Percentiles rank a stretch among this genome's conserved stretches.
These are phyloP conservation scores for Hypsopygia costalis DNA, from an alignment of 2,888 invertebrate genomes.

Conservation along the genomic window DNA sequence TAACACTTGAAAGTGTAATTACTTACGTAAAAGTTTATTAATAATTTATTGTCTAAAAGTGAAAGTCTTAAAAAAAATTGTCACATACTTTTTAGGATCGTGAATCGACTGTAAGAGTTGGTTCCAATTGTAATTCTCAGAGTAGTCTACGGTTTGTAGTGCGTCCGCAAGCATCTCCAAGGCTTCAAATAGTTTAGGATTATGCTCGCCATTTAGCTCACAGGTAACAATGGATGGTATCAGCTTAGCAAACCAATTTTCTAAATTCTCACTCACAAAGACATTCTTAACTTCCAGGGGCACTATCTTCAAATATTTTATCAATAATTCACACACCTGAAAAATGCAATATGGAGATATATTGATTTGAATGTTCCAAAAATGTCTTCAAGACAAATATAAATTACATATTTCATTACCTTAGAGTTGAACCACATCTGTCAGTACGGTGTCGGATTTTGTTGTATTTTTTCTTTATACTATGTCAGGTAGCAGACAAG, in stretches of 20 bases:
- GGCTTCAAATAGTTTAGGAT: slow-evolving; percentile 31
- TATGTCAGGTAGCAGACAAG: too few relatives aligned
- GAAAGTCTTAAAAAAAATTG: too few relatives aligned
- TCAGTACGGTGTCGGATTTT: too few relatives aligned
- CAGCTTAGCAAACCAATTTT: slow-evolving; percentile 70
- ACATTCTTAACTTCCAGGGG: slow-evolving; percentile 44
- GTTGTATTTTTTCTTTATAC: too few relatives aligned
- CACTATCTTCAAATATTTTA: slow-evolving; percentile 43
- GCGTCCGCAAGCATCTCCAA: slow-evolving; percentile 64
- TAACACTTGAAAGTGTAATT: too few relatives aligned
- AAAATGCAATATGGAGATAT: slow-evolving; percentile 37
- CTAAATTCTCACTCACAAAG: slow-evolving; percentile 56
- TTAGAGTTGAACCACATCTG: too few relatives aligned
- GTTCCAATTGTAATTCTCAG: slow-evolving; percentile 56
- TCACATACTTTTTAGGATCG: slow-evolving; percentile 49
- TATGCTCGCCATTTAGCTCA: slow-evolving; percentile 11
- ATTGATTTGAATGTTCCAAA: too few relatives aligned
- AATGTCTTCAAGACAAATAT: too few relatives aligned
- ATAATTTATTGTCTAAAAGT: too few relatives aligned
- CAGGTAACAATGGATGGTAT: slow-evolving; percentile 57
- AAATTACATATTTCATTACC: too few relatives aligned
- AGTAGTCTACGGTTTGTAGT: slow-evolving; percentile 54
- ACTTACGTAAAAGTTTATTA: too few relatives aligned
- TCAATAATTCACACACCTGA: slow-evolving; percentile 40
- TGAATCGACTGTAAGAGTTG: slow-evolving; percentile 52